Evolutionary conservation across 2,113 vertebrate genomes (phyloP).

Genomic region (Hylia prasina): DNA sequence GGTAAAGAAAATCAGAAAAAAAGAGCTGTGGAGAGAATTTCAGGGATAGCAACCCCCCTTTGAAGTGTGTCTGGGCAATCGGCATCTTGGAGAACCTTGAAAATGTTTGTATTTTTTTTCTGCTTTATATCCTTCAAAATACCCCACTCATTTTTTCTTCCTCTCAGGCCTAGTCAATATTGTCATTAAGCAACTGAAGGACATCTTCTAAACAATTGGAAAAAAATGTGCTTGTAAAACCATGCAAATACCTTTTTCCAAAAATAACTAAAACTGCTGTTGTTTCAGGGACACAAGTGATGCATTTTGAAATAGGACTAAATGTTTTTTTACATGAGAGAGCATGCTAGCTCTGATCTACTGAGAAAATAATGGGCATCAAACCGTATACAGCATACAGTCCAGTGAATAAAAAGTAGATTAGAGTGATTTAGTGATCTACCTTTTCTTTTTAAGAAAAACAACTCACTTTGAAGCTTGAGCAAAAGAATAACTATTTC

Average conservation of each 20-base stretch:
- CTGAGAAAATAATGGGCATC: background rate
- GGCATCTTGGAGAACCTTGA: background rate
- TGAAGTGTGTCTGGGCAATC: background rate
- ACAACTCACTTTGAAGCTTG: background rate
- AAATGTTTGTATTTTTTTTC: background rate
- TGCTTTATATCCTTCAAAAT: background rate
- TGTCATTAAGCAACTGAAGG: background rate
- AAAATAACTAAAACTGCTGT: background rate
- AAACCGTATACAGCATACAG: background rate
- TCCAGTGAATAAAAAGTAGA: background rate
- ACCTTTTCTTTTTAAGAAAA: background rate
- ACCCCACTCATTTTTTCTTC: background rate
- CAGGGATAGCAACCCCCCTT: background rate
- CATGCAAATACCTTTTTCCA: background rate
- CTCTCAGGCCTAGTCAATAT: background rate
- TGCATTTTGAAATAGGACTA: constrained; percentile 10
- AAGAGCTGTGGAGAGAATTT: background rate
- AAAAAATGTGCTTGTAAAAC: background rate
- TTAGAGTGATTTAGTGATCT: background rate
- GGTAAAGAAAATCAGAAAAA: background rate
- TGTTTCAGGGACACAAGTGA: background rate
- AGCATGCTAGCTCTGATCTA: background rate
- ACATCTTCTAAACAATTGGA: background rate
- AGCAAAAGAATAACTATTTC: background rate
- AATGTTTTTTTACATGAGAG: constrained; percentile 18